Conservation (phyloP, 2,797 vertebrate species). For the Syngnathus rostellatus region DNA sequence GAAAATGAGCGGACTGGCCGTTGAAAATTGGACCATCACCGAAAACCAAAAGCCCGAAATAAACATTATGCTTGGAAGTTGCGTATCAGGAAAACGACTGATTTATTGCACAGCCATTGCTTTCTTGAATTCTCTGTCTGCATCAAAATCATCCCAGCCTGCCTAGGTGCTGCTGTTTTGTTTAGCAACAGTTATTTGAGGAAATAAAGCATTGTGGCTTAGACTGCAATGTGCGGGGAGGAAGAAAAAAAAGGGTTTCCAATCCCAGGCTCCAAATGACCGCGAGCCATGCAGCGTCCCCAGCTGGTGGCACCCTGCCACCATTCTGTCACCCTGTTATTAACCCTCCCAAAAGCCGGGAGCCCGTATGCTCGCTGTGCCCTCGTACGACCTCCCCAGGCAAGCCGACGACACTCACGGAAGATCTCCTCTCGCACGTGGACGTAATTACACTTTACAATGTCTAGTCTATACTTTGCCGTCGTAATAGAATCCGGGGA, state of each 20-base stretch:
- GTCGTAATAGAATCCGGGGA: neutral
- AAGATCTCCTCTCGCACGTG: neutral
- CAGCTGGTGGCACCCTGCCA: constrained; percentile 44
- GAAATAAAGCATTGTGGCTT: neutral
- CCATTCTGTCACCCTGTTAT: constrained; percentile 57
- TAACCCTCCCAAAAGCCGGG: constrained; percentile 41
- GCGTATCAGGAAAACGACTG: neutral
- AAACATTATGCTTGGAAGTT: neutral
- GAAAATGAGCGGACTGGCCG: neutral
- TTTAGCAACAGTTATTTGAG: neutral
- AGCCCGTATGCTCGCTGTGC: constrained; percentile 28
- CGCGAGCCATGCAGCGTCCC: constrained; percentile 53
- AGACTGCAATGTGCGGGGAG: constrained; percentile 16
- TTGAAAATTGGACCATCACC: neutral
- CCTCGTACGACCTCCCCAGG: constrained; percentile 51
- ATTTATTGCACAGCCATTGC: constrained; percentile 4
- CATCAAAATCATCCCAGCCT: neutral
- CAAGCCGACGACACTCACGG: constrained; percentile 18
- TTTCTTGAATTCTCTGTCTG: no score
- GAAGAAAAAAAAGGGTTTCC: constrained; percentile 11
- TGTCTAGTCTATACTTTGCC: neutral
- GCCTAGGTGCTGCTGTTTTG: neutral
- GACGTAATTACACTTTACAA: neutral
- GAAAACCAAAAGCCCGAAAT: constrained; percentile 3
- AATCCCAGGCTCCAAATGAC: constrained; percentile 25